Evolutionary conservation across 2,797 vertebrate species (phyloP).

Genomic region (Trachurus trachurus): DNA sequence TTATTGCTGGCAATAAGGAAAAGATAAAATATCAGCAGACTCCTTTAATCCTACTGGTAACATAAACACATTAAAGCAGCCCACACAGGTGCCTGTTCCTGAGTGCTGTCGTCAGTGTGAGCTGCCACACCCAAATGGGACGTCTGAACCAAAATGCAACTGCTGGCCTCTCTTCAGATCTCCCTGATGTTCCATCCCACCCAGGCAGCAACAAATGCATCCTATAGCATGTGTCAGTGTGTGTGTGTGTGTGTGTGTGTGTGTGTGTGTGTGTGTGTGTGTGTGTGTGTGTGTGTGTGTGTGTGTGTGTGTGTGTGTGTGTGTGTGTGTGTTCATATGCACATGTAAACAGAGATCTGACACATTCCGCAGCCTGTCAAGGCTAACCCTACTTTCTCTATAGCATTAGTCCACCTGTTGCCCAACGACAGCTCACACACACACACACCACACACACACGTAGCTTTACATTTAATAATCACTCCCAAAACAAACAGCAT

Average conservation of each 20-base stretch:
- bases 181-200: conserved; percentile 82
- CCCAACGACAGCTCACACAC: conserved; percentile 31
- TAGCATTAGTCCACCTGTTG: conserved; percentile 75
- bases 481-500: conserved; percentile 33
- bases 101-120: conserved; percentile 62
- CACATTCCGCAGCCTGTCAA: conserved; percentile 73
- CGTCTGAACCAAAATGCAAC: conserved; percentile 77
- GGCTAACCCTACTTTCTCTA: conserved; percentile 67
- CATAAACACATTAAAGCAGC: conserved; percentile 30
- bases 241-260: conserved; percentile 44
- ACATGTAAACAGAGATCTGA: conserved; percentile 77
- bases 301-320: conserved; percentile 45
- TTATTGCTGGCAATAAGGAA: background rate
- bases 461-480: conserved; percentile 7
- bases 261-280: conserved; percentile 54
- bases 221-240: conserved; percentile 26
- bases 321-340: conserved; percentile 54
- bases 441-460: conserved; percentile 10
- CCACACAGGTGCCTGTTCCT: conserved; percentile 62
- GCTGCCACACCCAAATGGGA: conserved; percentile 69
- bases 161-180: conserved; percentile 73
- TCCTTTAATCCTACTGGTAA: conserved; percentile 3
- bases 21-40: background rate
- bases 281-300: conserved; percentile 49
- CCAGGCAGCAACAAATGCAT: conserved; percentile 80